Evolutionary conservation across 2,888 invertebrate species (phyloP), one percentile per base, ranked within the genome.

Genomic region (Mesorhabditis sp.): DNA sequence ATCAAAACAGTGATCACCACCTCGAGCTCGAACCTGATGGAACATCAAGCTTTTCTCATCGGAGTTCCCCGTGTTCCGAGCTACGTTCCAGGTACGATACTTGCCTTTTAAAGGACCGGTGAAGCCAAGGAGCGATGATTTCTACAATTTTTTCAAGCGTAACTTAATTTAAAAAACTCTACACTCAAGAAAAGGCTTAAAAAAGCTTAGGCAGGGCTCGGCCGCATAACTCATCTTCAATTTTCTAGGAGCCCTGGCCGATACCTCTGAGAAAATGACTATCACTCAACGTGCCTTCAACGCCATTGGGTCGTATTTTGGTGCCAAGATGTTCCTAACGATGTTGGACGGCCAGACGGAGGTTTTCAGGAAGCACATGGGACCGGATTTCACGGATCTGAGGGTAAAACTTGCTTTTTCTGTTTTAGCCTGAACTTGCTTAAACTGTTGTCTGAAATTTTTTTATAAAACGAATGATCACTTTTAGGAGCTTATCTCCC

Each of bases 401-500:
- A 50, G 58, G n/a, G 58, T 50, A n/a, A 50, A n/a, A 2, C 28
- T 28, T 28, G 28, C 28, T 28, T 28, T 28, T 28, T 28, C 1
- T 28, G 28, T 28, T 28, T 28, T 28, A 28, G 2, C 28, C 28
- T 28, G 28, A 1, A 28, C 28, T 28, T 28, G 28, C 28, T 28
- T n/a, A n/a, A n/a, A n/a, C n/a, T n/a, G n/a, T n/a, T n/a, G n/a
- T n/a, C n/a, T 10, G 50, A 50, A 6, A 13, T 50, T 50, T 6
- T 10, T 6, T 50, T 50, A 10, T 50, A 10, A 13, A 50, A 50
- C 6, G 6, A 13, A 50, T 50, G 6, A 10, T 13, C 50, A 50
- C 13, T 50, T 50, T 42, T 4, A 62, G 66, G 72, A 75, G 66
- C 66, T 65, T 5, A 62, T 75, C 0, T 68, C 78, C 28, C 72